Evolutionary conservation across 2,888 invertebrate species (phyloP).

Genomic region (Mythimna albipuncta): DNA sequence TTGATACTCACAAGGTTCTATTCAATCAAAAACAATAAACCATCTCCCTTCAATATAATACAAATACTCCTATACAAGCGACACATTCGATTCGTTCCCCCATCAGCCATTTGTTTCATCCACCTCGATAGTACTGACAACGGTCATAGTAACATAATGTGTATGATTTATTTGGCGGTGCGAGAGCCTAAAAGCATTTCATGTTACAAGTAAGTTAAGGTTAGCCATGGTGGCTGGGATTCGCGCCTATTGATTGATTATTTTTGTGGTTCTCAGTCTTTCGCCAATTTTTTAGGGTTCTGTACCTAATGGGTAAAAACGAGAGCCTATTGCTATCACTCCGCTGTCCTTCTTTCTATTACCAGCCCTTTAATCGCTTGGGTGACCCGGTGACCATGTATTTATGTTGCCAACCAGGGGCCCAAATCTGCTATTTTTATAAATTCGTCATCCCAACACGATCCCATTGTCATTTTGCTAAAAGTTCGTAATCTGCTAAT

Average conservation of each 20-base stretch:
- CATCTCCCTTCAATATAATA: slow-evolving; percentile 8
- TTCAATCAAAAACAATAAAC: slow-evolving; percentile 4
- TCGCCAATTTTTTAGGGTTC: too few relatives aligned
- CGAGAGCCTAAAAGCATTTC: slow-evolving; percentile 53
- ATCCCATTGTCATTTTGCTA: too few relatives aligned
- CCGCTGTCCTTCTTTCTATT: too few relatives aligned
- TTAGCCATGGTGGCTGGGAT: neutral
- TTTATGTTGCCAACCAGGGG: too few relatives aligned
- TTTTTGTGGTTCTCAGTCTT: neutral
- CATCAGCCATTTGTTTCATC: slow-evolving; percentile 52
- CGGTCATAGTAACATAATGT: slow-evolving; percentile 25
- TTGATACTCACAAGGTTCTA: too few relatives aligned
- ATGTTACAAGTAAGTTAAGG: slow-evolving; percentile 50
- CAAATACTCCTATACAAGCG: slow-evolving; percentile 36
- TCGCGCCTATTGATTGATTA: neutral
- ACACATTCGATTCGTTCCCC: slow-evolving; percentile 35
- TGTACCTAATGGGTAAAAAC: too few relatives aligned
- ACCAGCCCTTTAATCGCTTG: too few relatives aligned
- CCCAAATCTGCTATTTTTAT: too few relatives aligned
- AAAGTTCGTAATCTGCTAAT: too few relatives aligned
- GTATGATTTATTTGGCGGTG: slow-evolving; percentile 47
- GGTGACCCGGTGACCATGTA: too few relatives aligned
- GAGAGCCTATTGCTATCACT: too few relatives aligned
- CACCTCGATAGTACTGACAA: slow-evolving; percentile 51
- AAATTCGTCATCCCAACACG: too few relatives aligned